Base-by-base conservation (phyloP, 2,888 invertebrate species). In the Agrypnus murinus region DNA sequence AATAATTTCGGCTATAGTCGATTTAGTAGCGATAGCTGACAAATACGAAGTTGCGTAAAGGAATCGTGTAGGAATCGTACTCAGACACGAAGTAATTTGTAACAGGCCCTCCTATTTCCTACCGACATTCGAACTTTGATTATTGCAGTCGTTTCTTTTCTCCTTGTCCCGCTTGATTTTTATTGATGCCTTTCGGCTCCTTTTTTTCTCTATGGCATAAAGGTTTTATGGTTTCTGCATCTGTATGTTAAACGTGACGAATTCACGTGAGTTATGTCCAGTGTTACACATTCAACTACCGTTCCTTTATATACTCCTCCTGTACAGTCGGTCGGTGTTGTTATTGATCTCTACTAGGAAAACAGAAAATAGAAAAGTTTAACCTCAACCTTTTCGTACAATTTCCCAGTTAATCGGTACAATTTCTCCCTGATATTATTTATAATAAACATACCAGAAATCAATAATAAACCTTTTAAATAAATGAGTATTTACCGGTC, bases 11-110 rank as follows among this genome's bases (percentile, higher is more conserved):
- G 38, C 31, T 58, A 40, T 58, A 17, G 58, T 25, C 32, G 58
- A 19, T 58, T 58, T 38, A 17, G 38, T 58, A 58, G 40, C 36
- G 40, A 55, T 38, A 14, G 40, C 58, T 58, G 58, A 58, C 38
- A 58, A 58, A 58, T 58, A 58, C 38, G 58, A 58, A 58, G 58
- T 58, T 58, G 40, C 58, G 38, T 58, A 58, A 58, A 58, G 40
- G 58, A 58, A 58, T 58, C 58, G 58, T 58, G 58, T 58, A 58
- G 40, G 57, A 36, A 17, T 15, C 38, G 36, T 57, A 57, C 45
- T 36, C 62, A 45, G 62, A 62, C 62, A 36, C 62, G 48, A 48
- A 48, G 62, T 48, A 62, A 62, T 62, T 62, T 62, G 62, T 62
- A 62, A 62, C 62, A 36, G 62, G 34, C 46, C 62, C 62, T 43